These are phyloP conservation scores for Chrysodeixis includens DNA, from an alignment of 2,888 invertebrate genomes.

Conservation along the genomic window DNA sequence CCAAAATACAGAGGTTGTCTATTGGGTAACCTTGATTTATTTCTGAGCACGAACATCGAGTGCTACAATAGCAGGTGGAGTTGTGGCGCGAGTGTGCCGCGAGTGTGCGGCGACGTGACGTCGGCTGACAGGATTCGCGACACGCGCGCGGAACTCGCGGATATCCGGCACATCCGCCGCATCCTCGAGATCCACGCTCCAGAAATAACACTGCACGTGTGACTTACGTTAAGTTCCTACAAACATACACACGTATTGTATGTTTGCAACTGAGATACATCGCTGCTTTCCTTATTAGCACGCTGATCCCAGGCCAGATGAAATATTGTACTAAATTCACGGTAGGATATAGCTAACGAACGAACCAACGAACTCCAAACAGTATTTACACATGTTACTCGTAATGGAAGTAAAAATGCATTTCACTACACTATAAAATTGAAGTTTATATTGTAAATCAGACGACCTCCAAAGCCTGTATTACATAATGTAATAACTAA, in stretches of 20 bases:
- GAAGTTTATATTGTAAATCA: too few species aligned
- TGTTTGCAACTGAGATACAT: neutral
- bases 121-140: neutral
- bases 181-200: conserved; percentile 22
- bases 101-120: neutral
- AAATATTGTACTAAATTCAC: too few species aligned
- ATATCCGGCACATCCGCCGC: conserved; percentile 14
- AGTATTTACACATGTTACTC: too few species aligned
- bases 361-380: too few species aligned
- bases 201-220: conserved; percentile 24
- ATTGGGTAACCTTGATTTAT: too few species aligned
- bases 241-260: neutral
- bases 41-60: neutral
- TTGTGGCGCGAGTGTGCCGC: neutral
- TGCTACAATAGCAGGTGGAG: neutral
- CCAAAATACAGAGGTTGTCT: too few species aligned
- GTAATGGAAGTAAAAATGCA: too few species aligned
- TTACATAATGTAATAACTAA: neutral
- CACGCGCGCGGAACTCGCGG: neutral
- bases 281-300: neutral
- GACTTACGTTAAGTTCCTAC: conserved; percentile 19
- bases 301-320: conserved; percentile 2
- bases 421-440: too few species aligned
- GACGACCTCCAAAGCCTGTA: too few species aligned
- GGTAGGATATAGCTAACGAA: too few species aligned